Evolutionary conservation across 2,888 invertebrate species (phyloP).

Genomic region (Mycalesis mineus): DNA sequence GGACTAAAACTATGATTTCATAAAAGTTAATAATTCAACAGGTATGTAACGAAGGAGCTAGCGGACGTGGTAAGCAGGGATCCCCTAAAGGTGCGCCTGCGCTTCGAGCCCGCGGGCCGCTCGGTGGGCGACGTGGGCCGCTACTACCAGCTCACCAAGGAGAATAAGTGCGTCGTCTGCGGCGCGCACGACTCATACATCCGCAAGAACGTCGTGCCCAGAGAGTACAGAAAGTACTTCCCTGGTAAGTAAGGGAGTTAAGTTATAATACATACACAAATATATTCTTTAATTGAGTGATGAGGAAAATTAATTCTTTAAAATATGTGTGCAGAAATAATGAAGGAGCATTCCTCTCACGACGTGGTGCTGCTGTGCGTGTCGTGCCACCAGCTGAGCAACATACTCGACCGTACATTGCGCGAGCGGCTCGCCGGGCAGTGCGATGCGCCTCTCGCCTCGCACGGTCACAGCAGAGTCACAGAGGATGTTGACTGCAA

Average conservation of each 20-base stretch:
- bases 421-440: conserved; percentile 76
- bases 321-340: conserved; percentile 65
- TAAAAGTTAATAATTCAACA: conserved; percentile 33
- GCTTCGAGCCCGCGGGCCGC: conserved; percentile 87
- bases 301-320: too few species aligned
- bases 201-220: conserved; percentile 88
- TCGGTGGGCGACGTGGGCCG: conserved; percentile 83
- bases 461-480: conserved; percentile 28
- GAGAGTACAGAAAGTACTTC: conserved; percentile 88
- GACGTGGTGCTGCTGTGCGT: conserved; percentile 87
- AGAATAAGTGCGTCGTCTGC: conserved; percentile 89
- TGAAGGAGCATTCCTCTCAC: conserved; percentile 90
- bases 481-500: conserved; percentile 52
- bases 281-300: too few species aligned
- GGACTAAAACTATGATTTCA: too few species aligned
- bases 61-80: conserved; percentile 59
- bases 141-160: conserved; percentile 84
- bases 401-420: conserved; percentile 79
- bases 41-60: conserved; percentile 75
- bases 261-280: too few species aligned
- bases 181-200: conserved; percentile 82
- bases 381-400: conserved; percentile 84
- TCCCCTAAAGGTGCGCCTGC: conserved; percentile 83
- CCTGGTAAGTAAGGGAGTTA: conserved; percentile 68
- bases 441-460: conserved; percentile 82